Evolutionary conservation across 2,888 invertebrate species (phyloP).

Genomic region (Mactromeris polynyma): DNA sequence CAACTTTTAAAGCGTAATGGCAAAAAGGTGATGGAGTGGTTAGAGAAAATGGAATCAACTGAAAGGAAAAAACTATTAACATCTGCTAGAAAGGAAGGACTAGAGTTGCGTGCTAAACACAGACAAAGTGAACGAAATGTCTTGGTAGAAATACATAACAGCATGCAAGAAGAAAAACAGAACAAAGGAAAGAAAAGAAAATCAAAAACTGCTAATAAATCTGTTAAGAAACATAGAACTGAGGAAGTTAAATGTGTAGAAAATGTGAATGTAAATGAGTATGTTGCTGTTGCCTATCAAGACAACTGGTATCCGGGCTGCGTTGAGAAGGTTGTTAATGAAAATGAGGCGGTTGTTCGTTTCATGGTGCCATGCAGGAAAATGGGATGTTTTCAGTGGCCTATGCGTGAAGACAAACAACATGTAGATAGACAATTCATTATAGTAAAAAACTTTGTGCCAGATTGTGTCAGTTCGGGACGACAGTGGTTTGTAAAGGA

Average conservation of each 20-base stretch:
- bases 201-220: slow-evolving; percentile 21
- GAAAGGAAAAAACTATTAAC: no score
- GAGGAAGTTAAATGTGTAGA: background rate
- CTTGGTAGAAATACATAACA: slow-evolving; percentile 28
- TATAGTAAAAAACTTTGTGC: background rate
- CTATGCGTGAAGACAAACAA: background rate
- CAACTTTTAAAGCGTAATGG: slow-evolving; percentile 65
- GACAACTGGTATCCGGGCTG: background rate
- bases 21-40: slow-evolving; percentile 39
- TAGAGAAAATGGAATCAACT: slow-evolving; percentile 46
- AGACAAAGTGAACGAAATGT: no score
- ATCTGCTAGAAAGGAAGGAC: background rate
- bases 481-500: slow-evolving; percentile 2
- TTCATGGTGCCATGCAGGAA: background rate
- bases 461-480: background rate
- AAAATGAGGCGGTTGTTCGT: background rate
- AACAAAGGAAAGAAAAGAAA: no score
- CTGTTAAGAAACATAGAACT: background rate
- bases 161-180: slow-evolving; percentile 24
- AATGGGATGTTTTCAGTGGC: background rate
- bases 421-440: background rate
- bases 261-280: no score
- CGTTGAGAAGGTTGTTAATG: background rate
- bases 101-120: background rate
- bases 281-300: slow-evolving; percentile 1